These are phyloP conservation scores for Bovichtus variegatus DNA, from an alignment of 2,797 vertebrate species.

Conservation along the genomic window DNA sequence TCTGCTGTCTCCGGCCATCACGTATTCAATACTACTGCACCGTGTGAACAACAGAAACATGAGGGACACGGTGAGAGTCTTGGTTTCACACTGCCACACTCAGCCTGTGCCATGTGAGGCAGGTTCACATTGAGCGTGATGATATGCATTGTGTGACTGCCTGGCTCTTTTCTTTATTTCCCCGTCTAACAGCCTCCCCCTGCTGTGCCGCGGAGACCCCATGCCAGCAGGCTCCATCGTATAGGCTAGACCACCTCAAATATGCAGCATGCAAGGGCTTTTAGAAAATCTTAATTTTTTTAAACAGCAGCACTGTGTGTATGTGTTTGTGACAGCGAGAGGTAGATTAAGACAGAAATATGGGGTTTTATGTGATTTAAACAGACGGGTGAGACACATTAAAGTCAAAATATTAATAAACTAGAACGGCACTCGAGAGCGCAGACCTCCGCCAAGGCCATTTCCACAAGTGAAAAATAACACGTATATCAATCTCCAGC, in stretches of 20 bases:
- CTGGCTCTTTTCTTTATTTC: slow-evolving; percentile 44
- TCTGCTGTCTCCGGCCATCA: too few relatives aligned
- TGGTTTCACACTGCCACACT: slow-evolving; percentile 22
- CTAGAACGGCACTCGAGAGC: too few relatives aligned
- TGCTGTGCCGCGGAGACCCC: slow-evolving; percentile 46
- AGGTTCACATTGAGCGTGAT: slow-evolving; percentile 37
- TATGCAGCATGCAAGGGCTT: slow-evolving; percentile 51
- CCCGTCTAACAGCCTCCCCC: slow-evolving; percentile 44
- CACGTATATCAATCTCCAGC: too few relatives aligned
- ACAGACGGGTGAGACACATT: too few relatives aligned
- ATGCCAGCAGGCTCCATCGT: slow-evolving; percentile 22
- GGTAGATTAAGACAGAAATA: background rate
- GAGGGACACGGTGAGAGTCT: background rate
- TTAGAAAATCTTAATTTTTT: slow-evolving; percentile 53
- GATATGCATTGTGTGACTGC: slow-evolving; percentile 37
- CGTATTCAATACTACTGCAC: background rate
- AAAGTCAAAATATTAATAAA: too few relatives aligned
- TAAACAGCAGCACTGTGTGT: slow-evolving; percentile 1
- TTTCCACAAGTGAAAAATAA: too few relatives aligned
- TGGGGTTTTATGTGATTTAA: too few relatives aligned
- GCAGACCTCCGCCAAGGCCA: too few relatives aligned
- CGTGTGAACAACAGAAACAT: background rate
- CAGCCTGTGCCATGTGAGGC: slow-evolving; percentile 19
- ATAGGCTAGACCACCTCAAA: slow-evolving; percentile 31
- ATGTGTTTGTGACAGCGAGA: background rate